Evolutionary conservation across 2,888 invertebrate genomes (phyloP).

Genomic region (Venustoraphidia nigricollis): DNA sequence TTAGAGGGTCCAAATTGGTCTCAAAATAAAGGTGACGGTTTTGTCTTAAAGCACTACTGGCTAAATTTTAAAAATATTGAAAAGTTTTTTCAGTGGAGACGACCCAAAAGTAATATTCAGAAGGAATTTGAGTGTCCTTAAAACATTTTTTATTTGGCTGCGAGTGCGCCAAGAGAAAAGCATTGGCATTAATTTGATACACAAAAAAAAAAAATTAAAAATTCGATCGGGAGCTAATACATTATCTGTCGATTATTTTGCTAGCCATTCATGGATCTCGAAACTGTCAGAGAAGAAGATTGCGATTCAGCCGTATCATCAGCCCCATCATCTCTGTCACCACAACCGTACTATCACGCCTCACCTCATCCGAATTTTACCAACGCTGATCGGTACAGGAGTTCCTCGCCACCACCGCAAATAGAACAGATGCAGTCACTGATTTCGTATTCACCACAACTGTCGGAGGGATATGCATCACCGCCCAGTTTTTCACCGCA

Average conservation of each 20-base stretch:
- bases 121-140: too few relatives aligned
- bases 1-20: too few relatives aligned
- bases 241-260: background rate
- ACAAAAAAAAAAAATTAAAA: too few relatives aligned
- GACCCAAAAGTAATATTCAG: too few relatives aligned
- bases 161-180: too few relatives aligned
- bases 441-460: slow-evolving; percentile 11
- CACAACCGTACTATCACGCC: slow-evolving; percentile 41
- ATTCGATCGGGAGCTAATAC: background rate
- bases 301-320: slow-evolving; percentile 23
- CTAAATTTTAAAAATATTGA: too few relatives aligned
- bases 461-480: slow-evolving; percentile 8
- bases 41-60: too few relatives aligned
- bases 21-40: too few relatives aligned
- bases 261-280: slow-evolving; percentile 4
- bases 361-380: background rate
- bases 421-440: slow-evolving; percentile 22
- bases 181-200: background rate
- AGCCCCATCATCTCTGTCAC: slow-evolving; percentile 52
- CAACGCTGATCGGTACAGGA: slow-evolving; percentile 23
- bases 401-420: slow-evolving; percentile 22
- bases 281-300: slow-evolving; percentile 7
- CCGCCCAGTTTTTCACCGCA: slow-evolving; percentile 3
- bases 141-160: too few relatives aligned
- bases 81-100: too few relatives aligned